Evolutionary conservation across 2,113 vertebrate species (phyloP), one percentile per base, ranked within the genome.

Genomic region (Psilopsiagon aymara): DNA sequence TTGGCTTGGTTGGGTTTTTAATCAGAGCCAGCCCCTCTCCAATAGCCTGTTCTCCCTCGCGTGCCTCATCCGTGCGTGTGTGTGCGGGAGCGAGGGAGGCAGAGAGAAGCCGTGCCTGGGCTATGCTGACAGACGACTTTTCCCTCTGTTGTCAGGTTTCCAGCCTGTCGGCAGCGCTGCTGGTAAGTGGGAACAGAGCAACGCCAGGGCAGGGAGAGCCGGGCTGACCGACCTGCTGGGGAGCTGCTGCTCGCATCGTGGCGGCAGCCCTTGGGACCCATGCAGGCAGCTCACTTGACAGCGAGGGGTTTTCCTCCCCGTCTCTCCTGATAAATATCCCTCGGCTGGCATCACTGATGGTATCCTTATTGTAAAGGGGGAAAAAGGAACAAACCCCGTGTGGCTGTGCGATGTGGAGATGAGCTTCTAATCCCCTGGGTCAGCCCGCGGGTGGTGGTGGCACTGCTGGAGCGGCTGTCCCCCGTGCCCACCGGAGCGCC

Each of bases 51-150:
- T 92, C 75, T 53, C 43, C 43, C 17, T 11, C 0, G 1, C 57
- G 33, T 59, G 57, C 57, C 57, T 23, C 14, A 25, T 57, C 64
- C 37, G 37, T 73, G 20, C 43, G 25, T 63, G 13, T n/a, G 62
- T n/a, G 62, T 8, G 70, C 17, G 12, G 29, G 49, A 70, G 62
- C 83, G 62, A 92, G 51, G 31, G 47, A 74, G 43, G 59, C 76
- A 70, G 66, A 86, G 59, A 18, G 67, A 67, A 75, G 86, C 87
- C 1, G 55, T 70, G 82, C 79, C 86, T 81, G 73, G 77, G 92
- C 91, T 95, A 37, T 92, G 82, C 94, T 88, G 84, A 88, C 91
- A 83, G 93, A 95, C 24, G 84, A 95, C 96, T 98, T 97, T 94
- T 88, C 79, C 77, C 90, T 93, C 92, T 86, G 90, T 96, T 97